phyloP scores from a whole-genome alignment of 2,113 vertebrate genomes.

The Lipotes vexillifer region DNA sequence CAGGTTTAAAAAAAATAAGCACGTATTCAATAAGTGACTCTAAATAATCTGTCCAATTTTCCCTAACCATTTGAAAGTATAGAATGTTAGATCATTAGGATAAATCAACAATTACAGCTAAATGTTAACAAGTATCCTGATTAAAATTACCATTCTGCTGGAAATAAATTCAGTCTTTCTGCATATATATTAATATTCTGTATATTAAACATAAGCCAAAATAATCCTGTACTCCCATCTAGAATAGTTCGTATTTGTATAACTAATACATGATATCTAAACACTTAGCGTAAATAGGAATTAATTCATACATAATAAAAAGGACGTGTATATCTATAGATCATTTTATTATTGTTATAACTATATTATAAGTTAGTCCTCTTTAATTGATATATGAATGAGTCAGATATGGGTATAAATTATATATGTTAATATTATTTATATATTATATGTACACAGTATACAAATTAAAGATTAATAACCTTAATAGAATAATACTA shows the following conservation, averaged over 20 bases:
- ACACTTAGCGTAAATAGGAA: conserved; percentile 8
- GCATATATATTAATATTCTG: conserved; percentile 57
- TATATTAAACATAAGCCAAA: conserved; percentile 42
- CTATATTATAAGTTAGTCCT: background rate
- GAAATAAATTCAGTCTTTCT: conserved; percentile 66
- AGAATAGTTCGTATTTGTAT: background rate
- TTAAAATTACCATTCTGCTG: conserved; percentile 73
- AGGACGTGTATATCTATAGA: background rate
- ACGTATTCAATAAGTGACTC: background rate
- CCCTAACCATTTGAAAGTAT: conserved; percentile 57
- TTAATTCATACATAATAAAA: background rate
- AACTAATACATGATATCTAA: conserved; percentile 17
- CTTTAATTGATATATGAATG: background rate
- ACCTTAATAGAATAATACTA: background rate
- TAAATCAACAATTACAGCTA: conserved; percentile 69
- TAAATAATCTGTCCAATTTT: conserved; percentile 64
- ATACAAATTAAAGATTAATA: background rate
- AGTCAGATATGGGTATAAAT: background rate
- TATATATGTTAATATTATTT: background rate
- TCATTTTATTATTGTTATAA: background rate
- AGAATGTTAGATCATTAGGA: conserved; percentile 70
- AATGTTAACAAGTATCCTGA: conserved; percentile 72
- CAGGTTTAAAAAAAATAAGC: background rate
- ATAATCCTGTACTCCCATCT: background rate
- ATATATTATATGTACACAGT: background rate